phyloP scores from a whole-genome alignment of 2,797 vertebrate genomes.

The Adelosebastes latens region DNA sequence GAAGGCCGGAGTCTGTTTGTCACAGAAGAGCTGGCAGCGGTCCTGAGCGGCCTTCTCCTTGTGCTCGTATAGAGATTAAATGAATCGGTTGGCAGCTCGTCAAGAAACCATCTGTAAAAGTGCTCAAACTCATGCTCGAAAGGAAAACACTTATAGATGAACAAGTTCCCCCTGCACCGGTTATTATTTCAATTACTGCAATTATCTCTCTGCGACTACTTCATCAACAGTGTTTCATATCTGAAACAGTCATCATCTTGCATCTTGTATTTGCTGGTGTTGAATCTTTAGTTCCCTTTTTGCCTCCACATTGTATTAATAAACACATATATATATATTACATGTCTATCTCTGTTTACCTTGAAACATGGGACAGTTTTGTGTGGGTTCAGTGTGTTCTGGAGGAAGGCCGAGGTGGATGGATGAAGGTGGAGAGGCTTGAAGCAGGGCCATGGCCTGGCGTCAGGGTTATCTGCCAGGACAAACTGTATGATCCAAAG shows the following conservation, averaged over 20 bases:
- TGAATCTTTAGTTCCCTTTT: not conserved
- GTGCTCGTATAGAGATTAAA: slow-evolving; percentile 35
- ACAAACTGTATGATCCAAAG: slow-evolving; percentile 39
- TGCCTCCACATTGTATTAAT: not conserved
- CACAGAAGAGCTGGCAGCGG: slow-evolving; percentile 45
- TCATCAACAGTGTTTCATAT: not conserved
- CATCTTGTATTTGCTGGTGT: not conserved
- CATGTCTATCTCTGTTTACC: not conserved
- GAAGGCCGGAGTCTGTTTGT: slow-evolving; percentile 66
- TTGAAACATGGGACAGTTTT: not conserved
- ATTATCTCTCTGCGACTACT: slow-evolving; percentile 6
- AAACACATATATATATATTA: not conserved
- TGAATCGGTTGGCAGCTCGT: slow-evolving; percentile 33
- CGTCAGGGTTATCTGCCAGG: slow-evolving; percentile 28
- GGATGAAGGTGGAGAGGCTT: not conserved
- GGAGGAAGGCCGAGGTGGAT: slow-evolving; percentile 26
- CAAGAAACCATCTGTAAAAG: slow-evolving; percentile 38
- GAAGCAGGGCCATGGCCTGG: slow-evolving; percentile 16
- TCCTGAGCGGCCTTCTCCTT: slow-evolving; percentile 68
- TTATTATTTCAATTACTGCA: slow-evolving; percentile 27
- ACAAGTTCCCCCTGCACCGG: not conserved
- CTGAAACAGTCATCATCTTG: not conserved
- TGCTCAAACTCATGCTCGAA: not conserved
- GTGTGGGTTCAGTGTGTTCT: slow-evolving; percentile 2
- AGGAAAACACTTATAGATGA: slow-evolving; percentile 7